Conservation (phyloP, 1,140 invertebrate genomes). For the Tigriopus japonicus region DNA sequence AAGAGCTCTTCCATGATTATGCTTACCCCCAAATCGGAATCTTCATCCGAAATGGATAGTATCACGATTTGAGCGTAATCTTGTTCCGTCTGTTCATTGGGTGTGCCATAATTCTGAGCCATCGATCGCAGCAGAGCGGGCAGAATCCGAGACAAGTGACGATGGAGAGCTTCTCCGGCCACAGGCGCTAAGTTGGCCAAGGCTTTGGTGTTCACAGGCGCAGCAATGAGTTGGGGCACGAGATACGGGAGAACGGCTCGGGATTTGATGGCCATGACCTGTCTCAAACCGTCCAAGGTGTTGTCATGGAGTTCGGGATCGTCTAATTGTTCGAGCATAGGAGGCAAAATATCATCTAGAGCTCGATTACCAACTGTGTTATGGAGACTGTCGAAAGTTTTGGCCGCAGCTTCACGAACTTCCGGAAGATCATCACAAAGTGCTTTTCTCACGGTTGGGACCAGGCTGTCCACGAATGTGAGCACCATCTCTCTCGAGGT, state of each 20-base stretch:
- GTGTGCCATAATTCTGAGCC: constrained; percentile 36
- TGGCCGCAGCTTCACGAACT: constrained; percentile 80
- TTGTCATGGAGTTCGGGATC: constrained; percentile 56
- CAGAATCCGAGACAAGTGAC: constrained; percentile 72
- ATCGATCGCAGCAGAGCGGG: constrained; percentile 68
- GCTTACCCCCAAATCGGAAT: constrained; percentile 43
- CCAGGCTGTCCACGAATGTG: constrained; percentile 78
- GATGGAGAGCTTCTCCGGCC: constrained; percentile 75
- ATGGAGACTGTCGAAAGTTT: constrained; percentile 90
- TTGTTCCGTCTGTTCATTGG: constrained; percentile 42
- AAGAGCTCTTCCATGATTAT: constrained; percentile 79
- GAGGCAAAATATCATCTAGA: constrained; percentile 89
- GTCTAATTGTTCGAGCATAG: constrained; percentile 62
- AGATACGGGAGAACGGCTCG: constrained; percentile 84
- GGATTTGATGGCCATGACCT: constrained; percentile 92
- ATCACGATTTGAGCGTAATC: constrained; percentile 70
- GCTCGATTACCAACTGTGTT: constrained; percentile 79
- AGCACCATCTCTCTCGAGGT: constrained; percentile 87
- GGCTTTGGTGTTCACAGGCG: constrained; percentile 73
- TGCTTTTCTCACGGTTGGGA: constrained; percentile 85
- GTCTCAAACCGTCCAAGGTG: constrained; percentile 77
- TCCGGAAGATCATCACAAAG: constrained; percentile 78
- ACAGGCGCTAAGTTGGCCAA: constrained; percentile 77
- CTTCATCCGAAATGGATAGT: constrained; percentile 64
- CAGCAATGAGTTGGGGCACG: constrained; percentile 74